Evolutionary conservation across 2,888 invertebrate genomes (phyloP).

Genomic region (Noctua janthe): DNA sequence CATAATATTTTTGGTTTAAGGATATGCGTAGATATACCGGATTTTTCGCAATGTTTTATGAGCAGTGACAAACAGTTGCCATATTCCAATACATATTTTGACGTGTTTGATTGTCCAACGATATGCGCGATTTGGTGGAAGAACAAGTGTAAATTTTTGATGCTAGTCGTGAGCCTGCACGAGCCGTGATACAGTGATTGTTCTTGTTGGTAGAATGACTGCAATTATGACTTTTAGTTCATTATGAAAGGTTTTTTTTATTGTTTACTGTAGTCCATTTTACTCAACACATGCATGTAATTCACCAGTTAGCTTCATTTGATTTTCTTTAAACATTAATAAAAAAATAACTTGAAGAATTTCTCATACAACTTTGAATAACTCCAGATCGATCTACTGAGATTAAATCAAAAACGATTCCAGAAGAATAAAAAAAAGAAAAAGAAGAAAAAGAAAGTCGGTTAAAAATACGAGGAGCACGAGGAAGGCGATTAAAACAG

Average conservation of each 20-base stretch:
- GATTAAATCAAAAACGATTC: too few relatives aligned
- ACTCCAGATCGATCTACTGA: too few relatives aligned
- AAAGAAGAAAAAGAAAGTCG: too few relatives aligned
- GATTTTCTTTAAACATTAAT: background rate
- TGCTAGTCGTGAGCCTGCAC: background rate
- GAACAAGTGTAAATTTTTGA: background rate
- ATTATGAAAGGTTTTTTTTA: background rate
- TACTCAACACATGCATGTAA: background rate
- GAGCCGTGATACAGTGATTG: background rate
- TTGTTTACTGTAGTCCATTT: background rate
- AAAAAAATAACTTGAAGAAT: background rate
- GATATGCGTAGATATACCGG: background rate
- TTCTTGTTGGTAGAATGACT: background rate
- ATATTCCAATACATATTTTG: too few relatives aligned
- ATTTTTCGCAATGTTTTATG: background rate
- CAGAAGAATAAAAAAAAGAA: too few relatives aligned
- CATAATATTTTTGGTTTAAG: background rate
- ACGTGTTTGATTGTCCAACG: background rate
- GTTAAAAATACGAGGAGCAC: too few relatives aligned
- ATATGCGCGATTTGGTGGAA: background rate
- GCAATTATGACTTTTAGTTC: background rate
- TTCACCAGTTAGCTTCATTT: background rate
- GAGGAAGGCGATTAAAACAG: too few relatives aligned
- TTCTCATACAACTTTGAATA: background rate
- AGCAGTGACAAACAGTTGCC: background rate